phyloP scores from a whole-genome alignment of 1,140 invertebrate species.

The Chrysoperla carnea region DNA sequence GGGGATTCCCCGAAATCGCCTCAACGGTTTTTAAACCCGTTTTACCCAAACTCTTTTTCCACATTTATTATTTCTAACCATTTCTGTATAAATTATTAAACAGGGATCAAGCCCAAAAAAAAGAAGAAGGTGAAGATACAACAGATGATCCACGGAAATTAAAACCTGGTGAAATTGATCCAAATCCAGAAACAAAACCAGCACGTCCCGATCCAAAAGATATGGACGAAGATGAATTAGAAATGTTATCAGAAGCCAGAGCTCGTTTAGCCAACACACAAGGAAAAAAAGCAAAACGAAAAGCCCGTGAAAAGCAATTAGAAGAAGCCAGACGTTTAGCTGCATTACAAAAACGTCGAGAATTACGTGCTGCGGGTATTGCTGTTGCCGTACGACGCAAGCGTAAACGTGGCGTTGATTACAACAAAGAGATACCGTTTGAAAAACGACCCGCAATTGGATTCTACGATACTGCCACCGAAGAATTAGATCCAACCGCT shows the following conservation, averaged over 20 bases:
- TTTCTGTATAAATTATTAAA: too few species aligned
- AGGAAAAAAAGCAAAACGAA: conserved; percentile 97
- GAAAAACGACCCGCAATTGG: conserved; percentile 82
- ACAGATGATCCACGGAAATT: conserved; percentile 90
- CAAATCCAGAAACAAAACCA: conserved; percentile 98
- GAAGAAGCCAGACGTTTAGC: conserved; percentile 94
- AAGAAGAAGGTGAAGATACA: conserved; percentile 86
- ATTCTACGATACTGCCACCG: conserved; percentile 86
- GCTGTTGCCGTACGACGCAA: conserved; percentile 52
- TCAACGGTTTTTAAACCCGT: too few species aligned
- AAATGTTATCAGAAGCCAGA: conserved; percentile 97
- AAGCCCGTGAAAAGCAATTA: conserved; percentile 95
- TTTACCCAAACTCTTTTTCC: too few species aligned
- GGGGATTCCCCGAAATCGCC: too few species aligned
- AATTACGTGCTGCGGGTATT: conserved; percentile 96
- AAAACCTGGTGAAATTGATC: conserved; percentile 98
- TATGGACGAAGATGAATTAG: conserved; percentile 99
- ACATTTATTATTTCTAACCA: too few species aligned
- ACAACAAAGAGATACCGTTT: conserved; percentile 96
- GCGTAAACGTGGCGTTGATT: conserved; percentile 83
- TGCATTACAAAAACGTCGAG: conserved; percentile 88
- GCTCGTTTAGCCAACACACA: conserved; percentile 97
- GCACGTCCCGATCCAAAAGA: conserved; percentile 98
- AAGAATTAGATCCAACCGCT: conserved; percentile 71
- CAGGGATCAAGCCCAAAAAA: conserved; percentile 97